Percentiles rank a stretch among this genome's conserved stretches.
These are phyloP conservation scores for Balearica regulorum DNA, from an alignment of 2,797 vertebrate species.

Conservation along the genomic window DNA sequence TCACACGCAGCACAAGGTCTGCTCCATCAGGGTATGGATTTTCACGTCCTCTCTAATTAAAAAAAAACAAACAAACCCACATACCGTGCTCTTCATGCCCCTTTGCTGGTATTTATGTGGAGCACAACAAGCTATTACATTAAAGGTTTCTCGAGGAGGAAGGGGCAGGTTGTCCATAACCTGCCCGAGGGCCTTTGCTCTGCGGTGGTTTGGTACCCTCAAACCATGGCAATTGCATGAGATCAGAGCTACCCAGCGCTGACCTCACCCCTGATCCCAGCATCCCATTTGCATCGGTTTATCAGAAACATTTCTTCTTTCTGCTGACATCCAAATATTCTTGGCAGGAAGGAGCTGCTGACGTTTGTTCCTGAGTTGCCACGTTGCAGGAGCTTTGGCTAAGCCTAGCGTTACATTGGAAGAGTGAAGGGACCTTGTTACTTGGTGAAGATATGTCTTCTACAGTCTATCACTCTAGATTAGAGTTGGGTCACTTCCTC, in stretches of 20 bases:
- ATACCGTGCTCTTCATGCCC: not conserved
- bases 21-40: not conserved
- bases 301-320: not conserved
- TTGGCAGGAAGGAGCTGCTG: not conserved
- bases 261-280: not conserved
- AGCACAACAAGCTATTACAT: not conserved
- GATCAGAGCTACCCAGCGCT: not conserved
- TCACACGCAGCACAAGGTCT: not conserved
- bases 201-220: fast-evolving
- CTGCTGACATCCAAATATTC: conserved; percentile 1
- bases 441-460: not conserved
- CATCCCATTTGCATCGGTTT: not conserved
- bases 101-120: not conserved
- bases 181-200: not conserved
- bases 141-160: not conserved
- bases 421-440: not conserved
- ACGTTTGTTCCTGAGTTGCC: not conserved
- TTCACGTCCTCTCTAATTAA: not conserved
- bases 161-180: not conserved
- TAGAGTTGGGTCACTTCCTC: conserved; percentile 20
- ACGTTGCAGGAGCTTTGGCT: not conserved
- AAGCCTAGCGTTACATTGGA: not conserved
- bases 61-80: not conserved
- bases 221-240: not conserved
- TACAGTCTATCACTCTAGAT: not conserved